Conservation (phyloP, 2,888 invertebrate species). For the Ferdinandea cuprea region DNA sequence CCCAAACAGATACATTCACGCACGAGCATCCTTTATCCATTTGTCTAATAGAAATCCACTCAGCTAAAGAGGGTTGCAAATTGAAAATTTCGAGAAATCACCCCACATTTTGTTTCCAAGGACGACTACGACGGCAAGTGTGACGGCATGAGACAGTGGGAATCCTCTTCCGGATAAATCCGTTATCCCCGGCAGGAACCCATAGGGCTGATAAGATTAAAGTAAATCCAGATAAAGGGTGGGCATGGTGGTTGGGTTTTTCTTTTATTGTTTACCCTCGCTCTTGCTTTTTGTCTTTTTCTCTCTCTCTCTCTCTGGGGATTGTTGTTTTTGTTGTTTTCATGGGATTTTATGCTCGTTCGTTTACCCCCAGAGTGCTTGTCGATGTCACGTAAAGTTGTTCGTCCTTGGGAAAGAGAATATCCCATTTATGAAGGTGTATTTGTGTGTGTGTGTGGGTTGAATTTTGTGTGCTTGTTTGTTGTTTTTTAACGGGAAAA, state of each 20-base stretch:
- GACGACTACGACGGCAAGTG: conserved; percentile 7
- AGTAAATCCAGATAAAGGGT: conserved; percentile 83
- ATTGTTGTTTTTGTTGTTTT: conserved; percentile 33
- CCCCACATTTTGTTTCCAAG: conserved; percentile 14
- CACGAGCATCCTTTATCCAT: conserved; percentile 48
- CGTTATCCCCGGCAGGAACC: conserved; percentile 77
- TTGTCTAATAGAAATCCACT: conserved; percentile 70
- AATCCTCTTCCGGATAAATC: conserved; percentile 79
- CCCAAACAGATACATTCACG: neutral
- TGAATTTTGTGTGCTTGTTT: conserved; percentile 3
- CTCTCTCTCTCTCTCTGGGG: conserved; percentile 22
- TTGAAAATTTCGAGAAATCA: conserved; percentile 56
- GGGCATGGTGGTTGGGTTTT: conserved; percentile 35
- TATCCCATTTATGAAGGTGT: neutral
- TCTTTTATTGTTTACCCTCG: conserved; percentile 23
- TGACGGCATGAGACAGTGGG: conserved; percentile 72
- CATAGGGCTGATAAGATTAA: conserved; percentile 83
- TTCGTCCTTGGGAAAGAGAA: conserved; percentile 46
- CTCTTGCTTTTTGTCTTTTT: too few relatives aligned
- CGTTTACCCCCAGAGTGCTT: conserved; percentile 22
- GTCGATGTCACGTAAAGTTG: conserved; percentile 42
- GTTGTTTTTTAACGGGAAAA: neutral
- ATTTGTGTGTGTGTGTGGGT: neutral
- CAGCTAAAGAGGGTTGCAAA: conserved; percentile 69
- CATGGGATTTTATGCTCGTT: conserved; percentile 26